Base-by-base conservation (phyloP, 2,888 invertebrate species). In the Branchipolynoe longqiensis region DNA sequence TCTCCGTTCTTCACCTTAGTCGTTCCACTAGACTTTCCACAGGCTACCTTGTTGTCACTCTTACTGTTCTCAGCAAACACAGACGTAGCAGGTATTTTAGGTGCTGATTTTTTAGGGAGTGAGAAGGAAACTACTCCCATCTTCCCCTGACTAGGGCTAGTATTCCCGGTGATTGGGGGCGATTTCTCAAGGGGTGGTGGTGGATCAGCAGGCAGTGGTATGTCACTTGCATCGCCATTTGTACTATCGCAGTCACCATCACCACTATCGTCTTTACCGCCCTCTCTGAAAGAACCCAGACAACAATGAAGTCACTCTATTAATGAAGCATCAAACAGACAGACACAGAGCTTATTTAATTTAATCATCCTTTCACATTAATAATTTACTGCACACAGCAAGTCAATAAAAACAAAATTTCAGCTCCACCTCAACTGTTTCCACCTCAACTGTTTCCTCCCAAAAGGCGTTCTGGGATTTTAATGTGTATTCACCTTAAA, bases 71-170 rank as follows among this genome's bases (percentile, higher is more conserved):
- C 58, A 2, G 82, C 31, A n/a, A 59, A 59, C 2, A 83, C 59
- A 18, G 83, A 64, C n/a, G 36, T 40, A 18, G 41, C n/a, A 12
- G 59, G 62, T 3, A 69, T 38, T n/a, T 84, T 84, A 18, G 40
- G 48, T 33, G 62, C 73, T 14, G 69, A 69, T 31, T 73, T 84
- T 38, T 84, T 84, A 0, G 84, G 25, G 4, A 84, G 54, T 8
- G 69, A 36, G 33, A 84, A 84, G 22, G 84, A 41, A 22, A 64
- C 54, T 48, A 84, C 73, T 28, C 84, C 84, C 84, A 64, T 69
- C 41, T 69, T 48, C 69, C 54, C 73, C 28, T 64, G 84, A 22
- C n/a, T 36, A 33, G 84, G 84, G 36, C 84, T 84, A 0, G 84
- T 3, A 33, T 54, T 69, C 25, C 69, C 69, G 3, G 59, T 31